These are phyloP conservation scores for Phasianus colchicus DNA, from an alignment of 2,113 vertebrate genomes.

Conservation along the genomic window DNA sequence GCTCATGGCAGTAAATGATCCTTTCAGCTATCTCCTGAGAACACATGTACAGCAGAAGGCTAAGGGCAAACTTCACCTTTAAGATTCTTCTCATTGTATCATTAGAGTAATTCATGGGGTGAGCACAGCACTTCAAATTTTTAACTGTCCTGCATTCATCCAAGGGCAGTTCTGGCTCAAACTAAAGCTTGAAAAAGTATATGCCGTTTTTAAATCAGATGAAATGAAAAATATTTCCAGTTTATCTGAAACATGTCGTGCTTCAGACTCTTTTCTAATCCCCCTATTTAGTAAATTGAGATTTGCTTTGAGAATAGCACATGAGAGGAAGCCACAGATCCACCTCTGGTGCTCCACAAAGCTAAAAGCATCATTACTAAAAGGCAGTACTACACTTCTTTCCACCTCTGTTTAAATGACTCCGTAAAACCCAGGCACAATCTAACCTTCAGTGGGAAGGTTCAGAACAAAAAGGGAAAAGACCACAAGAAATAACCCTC, in stretches of 20 bases:
- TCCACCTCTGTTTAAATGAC: not conserved
- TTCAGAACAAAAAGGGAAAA: not conserved
- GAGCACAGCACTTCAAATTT: not conserved
- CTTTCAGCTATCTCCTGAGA: not conserved
- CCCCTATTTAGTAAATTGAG: not conserved
- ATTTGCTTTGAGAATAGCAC: not conserved
- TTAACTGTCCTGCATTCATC: not conserved
- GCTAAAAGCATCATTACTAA: not conserved
- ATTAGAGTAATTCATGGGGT: not conserved
- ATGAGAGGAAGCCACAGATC: not conserved
- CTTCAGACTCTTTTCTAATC: not conserved
- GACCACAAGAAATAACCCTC: not conserved
- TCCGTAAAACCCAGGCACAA: not conserved
- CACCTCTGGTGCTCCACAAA: not conserved
- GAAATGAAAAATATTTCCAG: not conserved
- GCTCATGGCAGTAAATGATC: not conserved
- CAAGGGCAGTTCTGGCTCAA: not conserved
- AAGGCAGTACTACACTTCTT: not conserved
- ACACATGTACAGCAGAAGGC: rapidly evolving
- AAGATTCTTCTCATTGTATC: not conserved
- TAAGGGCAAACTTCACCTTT: not conserved
- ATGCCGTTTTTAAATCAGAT: not conserved
- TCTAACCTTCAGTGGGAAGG: not conserved
- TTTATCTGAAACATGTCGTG: not conserved
- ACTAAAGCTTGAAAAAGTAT: not conserved